phyloP scores from a whole-genome alignment of 2,113 vertebrate genomes.

The Odontophorus gujanensis region DNA sequence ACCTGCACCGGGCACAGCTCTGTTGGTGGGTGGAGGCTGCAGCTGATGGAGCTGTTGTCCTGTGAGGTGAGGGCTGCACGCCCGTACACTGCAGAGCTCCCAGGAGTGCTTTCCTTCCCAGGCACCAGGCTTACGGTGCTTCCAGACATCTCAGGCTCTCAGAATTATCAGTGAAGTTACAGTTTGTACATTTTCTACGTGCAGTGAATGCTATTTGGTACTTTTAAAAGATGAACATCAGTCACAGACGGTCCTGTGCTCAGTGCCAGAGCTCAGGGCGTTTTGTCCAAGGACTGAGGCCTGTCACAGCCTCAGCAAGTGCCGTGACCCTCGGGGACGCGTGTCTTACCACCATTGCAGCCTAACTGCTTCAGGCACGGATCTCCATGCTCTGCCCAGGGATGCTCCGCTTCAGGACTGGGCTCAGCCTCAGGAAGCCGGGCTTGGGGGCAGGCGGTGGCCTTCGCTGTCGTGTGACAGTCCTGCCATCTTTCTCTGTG shows the following conservation, averaged over 20 bases:
- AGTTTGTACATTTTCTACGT: neutral
- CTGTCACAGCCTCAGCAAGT: rapidly evolving
- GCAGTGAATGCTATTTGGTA: neutral
- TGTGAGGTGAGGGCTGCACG: too few relatives aligned
- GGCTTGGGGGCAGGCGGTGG: rapidly evolving
- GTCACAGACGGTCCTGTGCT: neutral
- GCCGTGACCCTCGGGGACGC: neutral
- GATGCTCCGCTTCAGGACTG: rapidly evolving
- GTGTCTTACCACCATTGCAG: neutral
- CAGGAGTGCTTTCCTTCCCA: neutral
- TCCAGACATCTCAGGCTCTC: neutral
- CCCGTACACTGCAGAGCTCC: too few relatives aligned
- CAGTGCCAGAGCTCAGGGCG: rapidly evolving
- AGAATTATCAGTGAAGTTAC: neutral
- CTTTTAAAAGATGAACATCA: neutral
- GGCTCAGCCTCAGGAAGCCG: neutral
- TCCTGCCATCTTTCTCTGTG: too few relatives aligned
- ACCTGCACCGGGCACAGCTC: neutral
- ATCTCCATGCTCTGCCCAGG: rapidly evolving
- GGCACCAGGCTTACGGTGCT: neutral
- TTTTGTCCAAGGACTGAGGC: neutral
- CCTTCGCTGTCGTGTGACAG: neutral
- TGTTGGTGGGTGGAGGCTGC: neutral
- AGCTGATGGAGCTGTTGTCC: neutral
- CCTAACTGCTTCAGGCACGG: neutral